A percentile compares a stretch with the other conserved stretches of the same genome.
phyloP scores from a whole-genome alignment of 2,797 vertebrate species.

The Chiroxiphia lanceolata region DNA sequence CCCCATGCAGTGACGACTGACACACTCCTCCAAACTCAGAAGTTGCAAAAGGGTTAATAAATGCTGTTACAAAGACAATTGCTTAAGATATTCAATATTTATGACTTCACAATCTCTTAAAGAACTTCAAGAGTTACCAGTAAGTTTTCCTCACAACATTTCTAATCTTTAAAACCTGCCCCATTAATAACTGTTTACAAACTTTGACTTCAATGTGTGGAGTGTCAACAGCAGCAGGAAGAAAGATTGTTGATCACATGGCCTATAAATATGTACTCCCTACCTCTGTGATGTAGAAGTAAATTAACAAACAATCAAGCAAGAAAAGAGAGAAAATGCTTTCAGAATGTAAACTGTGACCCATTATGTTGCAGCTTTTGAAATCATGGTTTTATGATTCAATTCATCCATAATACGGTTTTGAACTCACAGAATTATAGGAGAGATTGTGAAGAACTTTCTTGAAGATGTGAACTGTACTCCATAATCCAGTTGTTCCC shows the following conservation, averaged over 20 bases:
- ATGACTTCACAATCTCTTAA: background rate
- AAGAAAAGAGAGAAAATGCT: background rate
- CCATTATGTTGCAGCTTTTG: background rate
- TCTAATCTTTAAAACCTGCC: background rate
- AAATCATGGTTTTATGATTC: background rate
- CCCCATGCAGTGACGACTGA: background rate
- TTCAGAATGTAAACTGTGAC: background rate
- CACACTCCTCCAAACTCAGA: background rate
- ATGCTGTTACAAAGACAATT: background rate
- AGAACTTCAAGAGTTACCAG: background rate
- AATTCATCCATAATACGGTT: background rate
- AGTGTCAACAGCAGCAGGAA: background rate
- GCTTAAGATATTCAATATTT: background rate
- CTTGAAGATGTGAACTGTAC: conserved; percentile 96
- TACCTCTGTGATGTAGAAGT: background rate
- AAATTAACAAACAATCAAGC: background rate
- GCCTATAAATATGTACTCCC: background rate
- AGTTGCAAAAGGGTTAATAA: background rate
- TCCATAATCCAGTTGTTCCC: conserved; percentile 97
- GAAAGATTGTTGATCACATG: background rate
- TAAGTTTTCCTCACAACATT: background rate
- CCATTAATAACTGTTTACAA: background rate
- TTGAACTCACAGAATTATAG: conserved; percentile 86
- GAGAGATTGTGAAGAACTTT: conserved; percentile 98
- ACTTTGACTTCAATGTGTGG: background rate